Conservation (phyloP, 2,797 vertebrate species). For the Sebastes paucispinis region DNA sequence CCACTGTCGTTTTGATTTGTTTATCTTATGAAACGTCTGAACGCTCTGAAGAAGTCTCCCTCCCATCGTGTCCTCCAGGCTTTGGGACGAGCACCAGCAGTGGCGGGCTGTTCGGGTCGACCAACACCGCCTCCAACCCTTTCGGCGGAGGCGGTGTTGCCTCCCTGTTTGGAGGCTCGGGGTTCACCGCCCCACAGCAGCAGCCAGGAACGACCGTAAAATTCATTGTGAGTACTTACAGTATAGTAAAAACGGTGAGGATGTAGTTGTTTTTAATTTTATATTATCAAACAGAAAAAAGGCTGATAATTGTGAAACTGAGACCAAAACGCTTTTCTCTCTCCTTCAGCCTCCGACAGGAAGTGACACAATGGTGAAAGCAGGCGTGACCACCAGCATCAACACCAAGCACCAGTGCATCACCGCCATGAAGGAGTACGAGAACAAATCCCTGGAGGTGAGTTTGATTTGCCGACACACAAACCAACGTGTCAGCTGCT, state of each 20-base stretch:
- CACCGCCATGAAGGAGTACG: slow-evolving; percentile 99
- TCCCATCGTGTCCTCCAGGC: slow-evolving; percentile 69
- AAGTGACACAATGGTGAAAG: slow-evolving; percentile 96
- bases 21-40: neutral
- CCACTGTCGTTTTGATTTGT: neutral
- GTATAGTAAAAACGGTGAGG: neutral
- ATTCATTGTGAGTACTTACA: slow-evolving; percentile 85
- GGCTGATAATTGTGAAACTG: neutral
- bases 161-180: slow-evolving; percentile 90
- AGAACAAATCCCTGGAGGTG: slow-evolving; percentile 97
- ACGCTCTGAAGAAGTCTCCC: slow-evolving; percentile 2
- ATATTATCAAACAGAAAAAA: neutral
- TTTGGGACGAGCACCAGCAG: slow-evolving; percentile 93
- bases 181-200: slow-evolving; percentile 87
- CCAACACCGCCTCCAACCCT: slow-evolving; percentile 91
- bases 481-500: neutral
- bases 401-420: slow-evolving; percentile 98
- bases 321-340: neutral
- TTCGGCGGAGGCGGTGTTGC: slow-evolving; percentile 83
- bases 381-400: slow-evolving; percentile 95
- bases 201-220: slow-evolving; percentile 93
- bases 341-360: slow-evolving; percentile 88
- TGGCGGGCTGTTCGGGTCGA: slow-evolving; percentile 92
- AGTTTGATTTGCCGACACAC: slow-evolving; percentile 31
- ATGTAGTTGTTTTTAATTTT: neutral